These are phyloP conservation scores for Polypedilum pembai DNA, from an alignment of 1,140 invertebrate species.

Conservation along the genomic window DNA sequence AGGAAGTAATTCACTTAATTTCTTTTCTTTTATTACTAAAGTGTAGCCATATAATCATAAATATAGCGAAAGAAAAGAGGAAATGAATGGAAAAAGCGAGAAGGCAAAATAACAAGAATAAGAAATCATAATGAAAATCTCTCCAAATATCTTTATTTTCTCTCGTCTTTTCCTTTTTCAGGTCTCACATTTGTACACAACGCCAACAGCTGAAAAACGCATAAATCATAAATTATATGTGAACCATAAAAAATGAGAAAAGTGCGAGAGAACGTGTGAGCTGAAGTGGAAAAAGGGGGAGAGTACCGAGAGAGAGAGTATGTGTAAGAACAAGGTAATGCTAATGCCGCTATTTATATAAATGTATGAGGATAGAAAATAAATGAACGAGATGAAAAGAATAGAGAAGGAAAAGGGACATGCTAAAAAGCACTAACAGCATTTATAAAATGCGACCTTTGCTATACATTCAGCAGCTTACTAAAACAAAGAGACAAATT, in stretches of 20 bases:
- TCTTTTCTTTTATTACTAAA: no score
- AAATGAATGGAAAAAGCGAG: background rate
- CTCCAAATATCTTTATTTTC: constrained; percentile 25
- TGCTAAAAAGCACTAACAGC: background rate
- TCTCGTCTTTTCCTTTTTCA: background rate
- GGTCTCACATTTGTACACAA: background rate
- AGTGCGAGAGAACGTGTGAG: constrained; percentile 1
- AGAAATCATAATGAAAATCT: constrained; percentile 15
- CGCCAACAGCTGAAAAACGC: background rate
- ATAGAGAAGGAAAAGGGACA: background rate
- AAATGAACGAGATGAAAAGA: background rate
- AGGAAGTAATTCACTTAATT: no score
- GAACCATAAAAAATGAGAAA: constrained; percentile 14
- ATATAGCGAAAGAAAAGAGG: background rate
- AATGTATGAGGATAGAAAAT: no score
- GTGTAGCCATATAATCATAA: constrained; percentile 37
- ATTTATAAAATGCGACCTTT: background rate
- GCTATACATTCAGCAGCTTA: background rate
- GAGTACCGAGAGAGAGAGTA: background rate
- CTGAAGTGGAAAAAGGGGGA: background rate
- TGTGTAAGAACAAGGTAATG: background rate
- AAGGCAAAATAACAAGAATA: background rate
- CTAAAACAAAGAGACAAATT: no score
- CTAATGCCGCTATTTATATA: no score
- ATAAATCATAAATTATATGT: constrained; percentile 29